These are phyloP conservation scores for Myanophis thanlyinensis DNA, from an alignment of 2,113 vertebrate genomes.

Conservation along the genomic window DNA sequence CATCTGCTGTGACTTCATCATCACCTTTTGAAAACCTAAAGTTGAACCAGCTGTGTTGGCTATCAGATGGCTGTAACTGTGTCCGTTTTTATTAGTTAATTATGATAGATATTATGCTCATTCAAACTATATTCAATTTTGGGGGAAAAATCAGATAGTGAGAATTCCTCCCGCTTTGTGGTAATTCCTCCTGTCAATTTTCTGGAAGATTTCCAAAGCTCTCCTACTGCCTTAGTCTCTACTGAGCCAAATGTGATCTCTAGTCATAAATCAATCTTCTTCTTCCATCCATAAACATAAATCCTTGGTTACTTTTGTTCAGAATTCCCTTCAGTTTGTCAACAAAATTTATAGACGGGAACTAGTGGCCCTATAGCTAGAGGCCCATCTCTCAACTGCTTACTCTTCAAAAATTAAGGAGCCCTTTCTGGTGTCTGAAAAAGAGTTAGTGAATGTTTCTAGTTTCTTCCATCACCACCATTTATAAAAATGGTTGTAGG, in stretches of 20 bases:
- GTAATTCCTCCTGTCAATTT: conserved; percentile 27
- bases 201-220: conserved; percentile 42
- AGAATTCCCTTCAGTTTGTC: conserved; percentile 30
- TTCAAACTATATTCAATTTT: conserved; percentile 6
- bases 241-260: neutral
- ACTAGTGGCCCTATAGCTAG: neutral
- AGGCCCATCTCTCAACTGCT: conserved; percentile 9
- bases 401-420: neutral
- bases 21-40: neutral
- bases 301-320: conserved; percentile 34
- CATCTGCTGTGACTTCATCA: neutral
- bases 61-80: neutral
- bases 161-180: conserved; percentile 36
- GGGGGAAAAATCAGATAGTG: conserved; percentile 25
- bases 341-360: conserved; percentile 38
- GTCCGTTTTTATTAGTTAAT: neutral
- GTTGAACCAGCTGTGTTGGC: neutral
- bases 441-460: neutral
- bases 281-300: conserved; percentile 28
- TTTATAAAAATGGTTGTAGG: neutral
- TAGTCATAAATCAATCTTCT: conserved; percentile 11
- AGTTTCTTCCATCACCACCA: neutral
- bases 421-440: neutral
- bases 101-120: neutral
- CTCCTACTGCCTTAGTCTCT: conserved; percentile 10